A percentile compares a stretch with the other conserved stretches of the same genome.
phyloP scores from a whole-genome alignment of 1,140 invertebrate genomes.

The Neodiprion pinetum region DNA sequence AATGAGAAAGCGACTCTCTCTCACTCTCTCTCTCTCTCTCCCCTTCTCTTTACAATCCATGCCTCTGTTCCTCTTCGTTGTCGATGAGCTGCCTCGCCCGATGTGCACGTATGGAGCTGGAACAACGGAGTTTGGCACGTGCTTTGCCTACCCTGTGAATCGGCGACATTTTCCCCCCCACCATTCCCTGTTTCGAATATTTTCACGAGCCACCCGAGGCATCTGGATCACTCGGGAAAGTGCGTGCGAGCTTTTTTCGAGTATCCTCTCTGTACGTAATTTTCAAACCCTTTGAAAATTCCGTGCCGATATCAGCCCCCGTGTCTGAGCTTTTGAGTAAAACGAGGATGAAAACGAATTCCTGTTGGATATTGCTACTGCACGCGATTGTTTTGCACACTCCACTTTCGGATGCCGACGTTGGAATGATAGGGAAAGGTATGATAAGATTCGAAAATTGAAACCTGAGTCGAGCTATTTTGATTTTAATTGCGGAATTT shows the following conservation, averaged over 20 bases:
- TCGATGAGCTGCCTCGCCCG: neutral
- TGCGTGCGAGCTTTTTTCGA: too few species aligned
- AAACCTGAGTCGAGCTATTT: too few species aligned
- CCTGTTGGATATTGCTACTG: too few species aligned
- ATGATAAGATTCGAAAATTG: too few species aligned
- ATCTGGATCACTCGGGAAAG: too few species aligned
- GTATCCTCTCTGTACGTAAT: neutral
- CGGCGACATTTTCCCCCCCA: neutral
- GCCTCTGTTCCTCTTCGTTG: neutral
- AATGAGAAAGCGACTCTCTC: too few species aligned
- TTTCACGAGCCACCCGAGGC: neutral
- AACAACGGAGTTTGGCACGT: constrained; percentile 4
- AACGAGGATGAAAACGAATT: too few species aligned
- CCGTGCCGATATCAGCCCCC: neutral
- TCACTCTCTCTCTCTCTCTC: neutral
- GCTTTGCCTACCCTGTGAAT: neutral
- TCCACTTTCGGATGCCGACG: too few species aligned
- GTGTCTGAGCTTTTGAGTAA: too few species aligned
- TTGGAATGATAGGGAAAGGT: too few species aligned
- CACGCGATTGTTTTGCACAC: too few species aligned
- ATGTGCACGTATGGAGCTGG: neutral
- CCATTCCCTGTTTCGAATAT: neutral
- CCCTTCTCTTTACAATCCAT: neutral
- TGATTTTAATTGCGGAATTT: too few species aligned
- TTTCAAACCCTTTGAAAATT: neutral